Evolutionary conservation across 1,140 invertebrate species (phyloP), one percentile per base, ranked within the genome.

Genomic region (Dysdera silvatica): DNA sequence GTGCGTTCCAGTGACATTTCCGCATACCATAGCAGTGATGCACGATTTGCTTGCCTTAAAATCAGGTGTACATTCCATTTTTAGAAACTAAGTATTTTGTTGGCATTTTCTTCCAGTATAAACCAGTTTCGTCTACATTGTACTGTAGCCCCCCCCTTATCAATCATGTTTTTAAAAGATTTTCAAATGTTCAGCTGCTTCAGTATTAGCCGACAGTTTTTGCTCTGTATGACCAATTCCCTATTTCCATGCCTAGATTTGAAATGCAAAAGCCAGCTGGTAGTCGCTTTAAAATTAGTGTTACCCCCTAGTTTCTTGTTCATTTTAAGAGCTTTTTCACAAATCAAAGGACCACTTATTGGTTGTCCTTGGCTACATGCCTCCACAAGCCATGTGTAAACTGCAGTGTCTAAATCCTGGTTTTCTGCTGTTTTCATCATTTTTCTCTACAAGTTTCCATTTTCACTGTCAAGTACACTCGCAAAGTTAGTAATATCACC

Each of bases 241-340:
- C n/a, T n/a, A n/a, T n/a, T n/a, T 23, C 49, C 51, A 37, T 61
- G 51, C 2, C 57, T 37, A 16, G 10, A 32, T 51, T 52, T 33
- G 33, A 66, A 66, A 51, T 66, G 61, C 16, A 29, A 49, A 4
- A 61, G 18, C 64, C 57, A 66, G 20, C 57, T 32, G 6, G 3
- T 5, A 43, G 49, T 61, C 20, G 57, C 51, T 48, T 54, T 61
- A n/a, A 61, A 61, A 41, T 55, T 51, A 3, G 60, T 4, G 1
- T 26, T 16, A 2, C 58, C 49, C 40, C 49, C 40, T 8, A 49
- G 20, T 14, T n/a, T 26, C 14, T 40, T 4, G 31, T 61, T 54
- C 14, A 61, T 12, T 29, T 61, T 26, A 4, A 53, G 56, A 10
- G 55, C 58, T 55, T 61, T 66, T 48, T 66, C 40, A 43, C 49